Base-by-base conservation (phyloP, 2,113 vertebrate species). In the Oophaga pumilio region DNA sequence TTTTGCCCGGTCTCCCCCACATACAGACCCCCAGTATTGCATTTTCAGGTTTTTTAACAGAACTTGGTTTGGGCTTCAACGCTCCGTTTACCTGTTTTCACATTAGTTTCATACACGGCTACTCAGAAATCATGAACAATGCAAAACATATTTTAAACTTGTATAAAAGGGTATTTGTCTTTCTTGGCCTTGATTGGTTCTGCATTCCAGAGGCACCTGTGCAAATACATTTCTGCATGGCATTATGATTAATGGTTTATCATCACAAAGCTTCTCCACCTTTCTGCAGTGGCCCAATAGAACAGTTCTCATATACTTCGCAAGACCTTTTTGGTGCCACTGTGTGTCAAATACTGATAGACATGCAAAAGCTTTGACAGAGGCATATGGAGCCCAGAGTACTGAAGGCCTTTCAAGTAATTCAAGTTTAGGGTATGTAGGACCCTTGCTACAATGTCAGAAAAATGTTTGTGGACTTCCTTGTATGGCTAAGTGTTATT, bases 161-260 rank as follows among this genome's bases (percentile, higher is more conserved):
- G 77, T 20, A 82, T 68, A 68, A 87, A 71, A 60, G 28, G 53
- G 49, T 81, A 73, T 87, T 81, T 87, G 60, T 76, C 66, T 87
- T 81, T 87, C 64, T 73, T 59, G 49, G 26, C 22, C 52, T 24
- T 22, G 76, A 79, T 68, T 87, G 85, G 85, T 71, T 81, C 26
- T 71, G 85, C 85, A 87, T 87, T 87, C 85, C 85, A 81, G 57
- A 81, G 66, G 77, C 85, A 87, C 85, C 85, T 87, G 85, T 73
- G 85, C 77, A 87, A 87, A 87, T 87, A 87, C 85, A 81, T 71
- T 28, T 81, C 85, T 50, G 20, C 77, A 49, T 87, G 64, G 77
- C 77, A 73, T 28, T 81, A 52, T 81, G 77, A 87, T 87, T 87
- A 87, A 87, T 87, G 85, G 66, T 81, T 87, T 87, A 87, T 87